Evolutionary conservation across 2,113 vertebrate genomes (phyloP), one percentile per base, ranked within the genome.

Genomic region (Megatriorchis doriae): DNA sequence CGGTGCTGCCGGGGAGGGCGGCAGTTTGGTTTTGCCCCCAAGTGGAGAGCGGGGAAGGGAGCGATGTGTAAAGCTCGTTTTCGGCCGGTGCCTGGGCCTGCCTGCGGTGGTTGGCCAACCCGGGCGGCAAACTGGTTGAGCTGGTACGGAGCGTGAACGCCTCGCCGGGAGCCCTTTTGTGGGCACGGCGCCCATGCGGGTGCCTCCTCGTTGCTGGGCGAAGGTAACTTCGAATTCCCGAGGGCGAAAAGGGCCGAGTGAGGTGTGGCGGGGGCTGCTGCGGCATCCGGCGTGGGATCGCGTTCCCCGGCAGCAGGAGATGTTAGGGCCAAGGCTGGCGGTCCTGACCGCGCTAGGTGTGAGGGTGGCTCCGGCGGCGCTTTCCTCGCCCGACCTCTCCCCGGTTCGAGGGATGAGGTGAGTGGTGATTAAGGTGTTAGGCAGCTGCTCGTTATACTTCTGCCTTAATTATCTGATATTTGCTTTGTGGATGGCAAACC

Each of bases 81-180:
- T 13, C 52, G 31, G 91, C 88, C 88, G 45, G 50, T 96, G 92
- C 71, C 96, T 10, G 93, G 94, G 71, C 92, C 88, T 97, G 97
- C 81, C 96, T 15, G 81, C 56, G 79, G 86, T 25, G 93, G 63
- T 68, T 81, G 67, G 91, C 65, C 88, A 47, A 53, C 74, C 36
- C 61, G 73, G 58, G 74, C 68, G 48, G 73, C 58, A 79, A 95
- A 94, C 93, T 93, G 85, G 95, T 96, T 91, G 73, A 78, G 96
- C 96, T 72, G 95, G 97, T 96, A 79, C 48, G 6, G 65, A 59
- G 86, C 13, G 38, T 26, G 59, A 93, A 27, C 67, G 29, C 88
- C 88, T 86, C 34, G 0, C 52, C n/a, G 36, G 3, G 32, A 95
- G 86, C 80, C 71, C 74, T 75, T 56, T 0, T 5, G 2, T 6